Evolutionary conservation across 2,113 vertebrate species (phyloP), one percentile per base, ranked within the genome.

Genomic region (Anguilla japonica): DNA sequence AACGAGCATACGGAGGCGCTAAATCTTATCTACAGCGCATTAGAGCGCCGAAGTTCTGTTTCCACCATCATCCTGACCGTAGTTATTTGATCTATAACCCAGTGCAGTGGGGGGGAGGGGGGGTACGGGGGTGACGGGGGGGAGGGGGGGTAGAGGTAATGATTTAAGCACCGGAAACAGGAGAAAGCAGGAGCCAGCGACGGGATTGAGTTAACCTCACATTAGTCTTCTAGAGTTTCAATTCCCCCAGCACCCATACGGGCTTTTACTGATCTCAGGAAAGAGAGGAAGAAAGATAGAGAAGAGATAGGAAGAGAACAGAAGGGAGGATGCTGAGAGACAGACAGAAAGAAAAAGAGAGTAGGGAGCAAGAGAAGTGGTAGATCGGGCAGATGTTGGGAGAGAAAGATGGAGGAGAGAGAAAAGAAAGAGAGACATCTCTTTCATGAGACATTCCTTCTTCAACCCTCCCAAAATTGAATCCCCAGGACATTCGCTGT

Each of bases 191-290:
- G 79, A 41, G 60, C 75, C 67, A 57, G 75, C 83, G 34, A 89
- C 84, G 86, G 88, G 87, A 90, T 89, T 80, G 87, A 60, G 86
- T 89, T 89, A 89, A 79, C 83, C n/a, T 75, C 71, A 75, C 71
- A 75, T 75, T 75, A 75, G 71, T 20, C 50, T 81, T 84, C 83
- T 87, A 88, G 89, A 86, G 87, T 86, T 89, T 91, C 78, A 86
- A 87, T 85, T 89, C 87, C 89, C 85, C 86, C 56, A 63, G 89
- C 84, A 89, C 84, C 75, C 81, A 87, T 89, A 87, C 85, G 86
- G 83, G 80, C 41, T 83, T 87, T 80, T 81, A 89, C 90, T 16
- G 85, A 90, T 85, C 75, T 1, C 20, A n/a, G n/a, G 7, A 39
- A 83, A 43, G 14, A 40, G 41, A 53, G 40, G 83, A 20, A 46